Evolutionary conservation across 1,140 invertebrate genomes (phyloP).

Genomic region (Macrobrachium rosenbergii): DNA sequence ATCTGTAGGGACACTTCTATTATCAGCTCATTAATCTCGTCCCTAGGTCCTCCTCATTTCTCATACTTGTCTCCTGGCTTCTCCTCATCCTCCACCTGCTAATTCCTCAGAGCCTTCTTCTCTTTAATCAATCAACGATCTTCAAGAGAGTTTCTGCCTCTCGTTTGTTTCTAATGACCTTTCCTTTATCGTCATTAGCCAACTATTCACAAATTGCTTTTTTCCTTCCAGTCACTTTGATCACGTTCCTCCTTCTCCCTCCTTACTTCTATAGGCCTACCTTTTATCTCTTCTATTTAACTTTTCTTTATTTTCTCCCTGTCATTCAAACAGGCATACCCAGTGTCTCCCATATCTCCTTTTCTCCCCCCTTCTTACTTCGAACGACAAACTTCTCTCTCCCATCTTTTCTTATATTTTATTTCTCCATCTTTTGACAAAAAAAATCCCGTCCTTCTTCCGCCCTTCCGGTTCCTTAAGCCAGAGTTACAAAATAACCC

Average conservation of each 20-base stretch:
- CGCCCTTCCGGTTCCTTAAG: neutral
- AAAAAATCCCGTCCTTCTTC: neutral
- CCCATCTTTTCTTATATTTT: neutral
- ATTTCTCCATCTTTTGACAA: neutral
- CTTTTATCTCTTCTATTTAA: neutral
- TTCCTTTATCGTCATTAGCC: neutral
- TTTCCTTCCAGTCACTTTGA: neutral
- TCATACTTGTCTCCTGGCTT: neutral
- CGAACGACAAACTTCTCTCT: neutral
- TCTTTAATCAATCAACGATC: neutral
- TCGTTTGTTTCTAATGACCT: neutral
- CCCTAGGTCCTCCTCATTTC: no score
- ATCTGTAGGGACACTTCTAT: no score
- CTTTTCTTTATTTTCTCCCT: neutral
- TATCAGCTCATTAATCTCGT: no score
- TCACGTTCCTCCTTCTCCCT: neutral
- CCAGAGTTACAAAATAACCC: neutral
- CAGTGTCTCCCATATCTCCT: neutral
- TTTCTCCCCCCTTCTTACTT: neutral
- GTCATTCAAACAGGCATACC: neutral
- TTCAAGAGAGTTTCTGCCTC: neutral
- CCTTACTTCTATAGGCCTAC: neutral
- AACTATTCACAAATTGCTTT: neutral
- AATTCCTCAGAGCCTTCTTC: neutral
- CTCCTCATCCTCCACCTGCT: neutral